A percentile compares a stretch with the other conserved stretches of the same genome.
Evolutionary conservation across 2,888 invertebrate species (phyloP).

Genomic region (Plebejus melissa): DNA sequence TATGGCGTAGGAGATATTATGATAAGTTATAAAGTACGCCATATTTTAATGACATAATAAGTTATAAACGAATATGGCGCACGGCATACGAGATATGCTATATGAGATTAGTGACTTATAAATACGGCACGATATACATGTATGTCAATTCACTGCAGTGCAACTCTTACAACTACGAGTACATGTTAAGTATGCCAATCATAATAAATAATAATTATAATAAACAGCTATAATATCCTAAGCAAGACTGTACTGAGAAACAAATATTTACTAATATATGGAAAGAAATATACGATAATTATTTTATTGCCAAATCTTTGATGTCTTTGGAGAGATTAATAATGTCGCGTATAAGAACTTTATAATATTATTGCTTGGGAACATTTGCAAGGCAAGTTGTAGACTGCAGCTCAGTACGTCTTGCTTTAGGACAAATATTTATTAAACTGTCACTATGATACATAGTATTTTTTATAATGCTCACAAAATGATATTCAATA

Average conservation of each 20-base stretch:
- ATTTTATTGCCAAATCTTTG: background rate
- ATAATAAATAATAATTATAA: background rate
- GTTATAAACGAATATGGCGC: background rate
- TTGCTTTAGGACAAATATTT: background rate
- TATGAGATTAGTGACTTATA: background rate
- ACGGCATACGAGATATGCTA: background rate
- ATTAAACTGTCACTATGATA: background rate
- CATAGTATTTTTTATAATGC: background rate
- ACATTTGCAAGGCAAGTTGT: no score
- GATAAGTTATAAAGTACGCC: background rate
- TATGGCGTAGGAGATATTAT: background rate
- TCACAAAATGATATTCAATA: background rate
- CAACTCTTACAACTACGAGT: conserved; percentile 35
- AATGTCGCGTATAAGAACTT: background rate
- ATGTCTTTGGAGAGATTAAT: background rate
- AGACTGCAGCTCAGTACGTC: background rate
- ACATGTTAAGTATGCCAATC: background rate
- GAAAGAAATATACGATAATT: no score
- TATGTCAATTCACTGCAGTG: conserved; percentile 55
- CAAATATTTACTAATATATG: background rate
- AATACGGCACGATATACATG: conserved; percentile 19
- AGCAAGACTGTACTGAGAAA: background rate
- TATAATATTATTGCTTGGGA: background rate
- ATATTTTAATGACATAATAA: background rate
- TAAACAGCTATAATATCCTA: background rate